Base-by-base conservation (phyloP, 2,888 invertebrate species). In the Gnatocerus cornutus region DNA sequence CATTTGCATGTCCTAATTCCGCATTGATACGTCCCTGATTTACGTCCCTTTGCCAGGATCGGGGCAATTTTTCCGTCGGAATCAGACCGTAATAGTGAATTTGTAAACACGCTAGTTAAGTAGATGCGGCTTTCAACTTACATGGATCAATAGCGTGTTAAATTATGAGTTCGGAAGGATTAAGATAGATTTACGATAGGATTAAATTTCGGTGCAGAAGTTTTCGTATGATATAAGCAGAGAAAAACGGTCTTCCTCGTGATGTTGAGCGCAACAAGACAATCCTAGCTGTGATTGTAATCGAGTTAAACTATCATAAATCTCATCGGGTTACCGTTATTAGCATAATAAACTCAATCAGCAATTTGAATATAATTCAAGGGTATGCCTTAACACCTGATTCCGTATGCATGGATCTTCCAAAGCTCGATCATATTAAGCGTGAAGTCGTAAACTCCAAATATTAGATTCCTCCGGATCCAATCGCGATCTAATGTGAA, bases 1-100 rank as follows among this genome's bases (percentile, higher is more conserved):
- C 72, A 78, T 80, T 78, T 79, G 77, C 79, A 79, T 80, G 76
- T 74, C 73, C 74, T 79, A 78, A 79, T 78, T 75, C 77, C 73
- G 73, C 70, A 77, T 78, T 77, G 79, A 80, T 79, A 78, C 76
- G 61, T 52, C n/a, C 53, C 71, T 77, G 78, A 80, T 80, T 80
- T 80, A 79, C 74, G 76, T 45, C 27, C 46, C 30, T 4, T 56
- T 16, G 16, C 9, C 10, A 7, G 55, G 41, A 27, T 55, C 16
- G n/a, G 33, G 16, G 41, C 33, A 21, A 37, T 58, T 58, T 58
- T 58, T 58, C 39, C 41, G 27, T 29, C 16, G 30, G 37, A 55
- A 64, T 45, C 33, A 50, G 12, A 45, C 27, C 7, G 56, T 65
- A 46, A 37, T 41, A 39, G 58, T 37, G 45, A 67, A 59, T 67